Evolutionary conservation across 2,113 vertebrate species (phyloP).

Genomic region (Alaudala cheleensis): DNA sequence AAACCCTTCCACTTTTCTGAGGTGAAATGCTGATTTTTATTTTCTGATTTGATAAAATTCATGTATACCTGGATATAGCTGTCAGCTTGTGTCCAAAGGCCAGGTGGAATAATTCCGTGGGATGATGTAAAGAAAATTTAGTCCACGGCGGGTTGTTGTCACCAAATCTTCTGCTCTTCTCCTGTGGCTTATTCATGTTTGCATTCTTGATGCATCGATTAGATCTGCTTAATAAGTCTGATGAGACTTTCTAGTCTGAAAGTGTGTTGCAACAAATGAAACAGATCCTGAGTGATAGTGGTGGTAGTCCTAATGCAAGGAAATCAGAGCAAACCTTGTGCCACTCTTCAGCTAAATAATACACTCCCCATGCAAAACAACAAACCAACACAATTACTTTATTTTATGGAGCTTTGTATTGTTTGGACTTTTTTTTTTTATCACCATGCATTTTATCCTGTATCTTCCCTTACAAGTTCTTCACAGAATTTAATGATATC

Average conservation of each 20-base stretch:
- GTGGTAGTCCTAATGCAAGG: neutral
- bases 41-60: neutral
- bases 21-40: neutral
- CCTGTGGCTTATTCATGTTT: neutral
- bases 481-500: neutral
- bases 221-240: neutral
- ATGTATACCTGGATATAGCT: neutral
- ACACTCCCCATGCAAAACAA: neutral
- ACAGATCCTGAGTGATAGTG: neutral
- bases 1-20: neutral
- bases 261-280: neutral
- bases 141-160: neutral
- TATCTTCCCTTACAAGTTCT: neutral
- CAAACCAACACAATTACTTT: neutral
- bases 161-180: neutral
- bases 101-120: neutral
- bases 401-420: neutral
- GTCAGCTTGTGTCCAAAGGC: neutral
- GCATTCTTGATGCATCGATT: neutral
- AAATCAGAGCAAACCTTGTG: neutral
- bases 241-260: neutral
- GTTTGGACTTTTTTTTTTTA: neutral
- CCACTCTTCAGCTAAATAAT: neutral
- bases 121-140: neutral
- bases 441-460: neutral